phyloP scores from a whole-genome alignment of 2,113 vertebrate species.

The Hypomesus transpacificus region DNA sequence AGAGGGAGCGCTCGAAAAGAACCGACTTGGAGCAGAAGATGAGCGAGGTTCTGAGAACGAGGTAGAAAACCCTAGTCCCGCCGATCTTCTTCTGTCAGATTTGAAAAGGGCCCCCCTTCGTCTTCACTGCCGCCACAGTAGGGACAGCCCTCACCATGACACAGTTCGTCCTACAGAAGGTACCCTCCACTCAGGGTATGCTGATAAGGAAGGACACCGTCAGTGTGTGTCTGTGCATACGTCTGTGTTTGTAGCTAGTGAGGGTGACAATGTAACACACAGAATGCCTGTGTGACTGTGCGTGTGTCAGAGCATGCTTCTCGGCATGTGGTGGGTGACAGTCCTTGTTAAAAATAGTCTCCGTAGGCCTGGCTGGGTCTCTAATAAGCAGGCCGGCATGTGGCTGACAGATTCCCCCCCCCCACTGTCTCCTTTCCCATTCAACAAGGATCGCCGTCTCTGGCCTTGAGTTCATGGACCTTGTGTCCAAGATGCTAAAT shows the following conservation, averaged over 20 bases:
- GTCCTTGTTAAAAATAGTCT: slow-evolving; percentile 7
- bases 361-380: background rate
- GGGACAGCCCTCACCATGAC: too few species aligned
- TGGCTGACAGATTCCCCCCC: background rate
- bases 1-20: slow-evolving; percentile 83
- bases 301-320: background rate
- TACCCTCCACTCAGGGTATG: too few species aligned
- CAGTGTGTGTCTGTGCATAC: background rate
- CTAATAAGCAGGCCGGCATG: background rate
- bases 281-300: background rate
- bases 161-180: too few species aligned
- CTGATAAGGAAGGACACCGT: too few species aligned
- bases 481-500: too few species aligned
- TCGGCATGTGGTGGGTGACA: background rate
- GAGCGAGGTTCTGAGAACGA: slow-evolving; percentile 79
- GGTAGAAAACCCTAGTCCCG: slow-evolving; percentile 62
- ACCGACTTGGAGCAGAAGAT: slow-evolving; percentile 89
- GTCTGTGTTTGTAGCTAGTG: background rate
- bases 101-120: background rate
- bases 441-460: background rate
- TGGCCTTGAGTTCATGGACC: too few species aligned
- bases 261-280: background rate
- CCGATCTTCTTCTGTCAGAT: background rate
- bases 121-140: background rate
- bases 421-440: background rate